phyloP scores from a whole-genome alignment of 2,113 vertebrate genomes.

The Pithys albifrons region DNA sequence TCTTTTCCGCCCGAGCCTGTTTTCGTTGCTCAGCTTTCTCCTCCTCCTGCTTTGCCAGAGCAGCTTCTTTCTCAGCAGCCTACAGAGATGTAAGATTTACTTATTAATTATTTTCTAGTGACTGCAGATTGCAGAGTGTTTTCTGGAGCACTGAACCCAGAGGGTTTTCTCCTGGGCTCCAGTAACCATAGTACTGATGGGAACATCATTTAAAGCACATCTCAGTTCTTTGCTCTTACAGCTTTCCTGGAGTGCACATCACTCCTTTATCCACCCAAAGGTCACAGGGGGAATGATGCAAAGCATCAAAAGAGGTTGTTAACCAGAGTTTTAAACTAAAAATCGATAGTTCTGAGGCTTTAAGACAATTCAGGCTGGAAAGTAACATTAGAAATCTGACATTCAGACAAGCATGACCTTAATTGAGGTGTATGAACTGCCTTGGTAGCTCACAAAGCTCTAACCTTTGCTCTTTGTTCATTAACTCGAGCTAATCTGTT shows the following conservation, averaged over 20 bases:
- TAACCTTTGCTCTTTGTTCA: constrained; percentile 90
- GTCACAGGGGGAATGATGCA: background rate
- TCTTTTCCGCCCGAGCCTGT: constrained; percentile 84
- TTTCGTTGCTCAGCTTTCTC: constrained; percentile 84
- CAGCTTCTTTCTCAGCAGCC: constrained; percentile 91
- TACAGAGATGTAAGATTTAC: constrained; percentile 5
- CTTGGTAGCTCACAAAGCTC: background rate
- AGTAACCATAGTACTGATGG: background rate
- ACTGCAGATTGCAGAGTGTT: background rate
- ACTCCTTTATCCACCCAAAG: background rate
- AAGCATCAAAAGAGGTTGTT: background rate
- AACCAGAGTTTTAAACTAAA: background rate
- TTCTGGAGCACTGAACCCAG: background rate
- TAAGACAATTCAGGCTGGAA: background rate
- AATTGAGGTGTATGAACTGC: background rate
- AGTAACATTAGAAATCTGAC: background rate
- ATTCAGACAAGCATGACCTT: background rate
- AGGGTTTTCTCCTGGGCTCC: background rate
- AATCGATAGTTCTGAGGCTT: background rate
- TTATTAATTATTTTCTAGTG: background rate
- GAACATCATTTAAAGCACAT: background rate
- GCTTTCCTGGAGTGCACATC: background rate
- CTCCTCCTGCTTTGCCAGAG: constrained; percentile 83
- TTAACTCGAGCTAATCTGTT: constrained; percentile 86
- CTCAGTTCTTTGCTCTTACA: background rate